These are phyloP conservation scores for Agriotes lineatus DNA, from an alignment of 2,888 invertebrate genomes.

Conservation along the genomic window DNA sequence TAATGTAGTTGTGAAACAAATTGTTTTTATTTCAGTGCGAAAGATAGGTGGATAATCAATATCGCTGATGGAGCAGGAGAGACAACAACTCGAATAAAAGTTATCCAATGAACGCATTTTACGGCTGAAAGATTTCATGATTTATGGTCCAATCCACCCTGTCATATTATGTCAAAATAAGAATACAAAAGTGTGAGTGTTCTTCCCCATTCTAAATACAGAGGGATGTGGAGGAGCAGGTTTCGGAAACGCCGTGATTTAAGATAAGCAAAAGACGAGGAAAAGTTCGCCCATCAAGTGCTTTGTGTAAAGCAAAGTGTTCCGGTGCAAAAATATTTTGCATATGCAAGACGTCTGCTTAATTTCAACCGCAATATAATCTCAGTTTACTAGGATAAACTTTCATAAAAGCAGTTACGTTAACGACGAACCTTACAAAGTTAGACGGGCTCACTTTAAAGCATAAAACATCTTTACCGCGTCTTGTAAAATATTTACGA, in stretches of 20 bases:
- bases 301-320: slow-evolving; percentile 8
- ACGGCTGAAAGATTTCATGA: neutral
- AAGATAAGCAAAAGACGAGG: slow-evolving; percentile 15
- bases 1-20: too few species aligned
- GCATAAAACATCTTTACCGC: slow-evolving; percentile 52
- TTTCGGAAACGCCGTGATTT: slow-evolving; percentile 13
- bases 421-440: slow-evolving; percentile 32
- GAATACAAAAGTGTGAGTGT: neutral
- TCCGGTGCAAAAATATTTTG: slow-evolving; percentile 31
- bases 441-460: slow-evolving; percentile 42
- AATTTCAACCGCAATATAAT: slow-evolving; percentile 35
- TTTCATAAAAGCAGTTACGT: slow-evolving; percentile 38
- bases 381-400: slow-evolving; percentile 36
- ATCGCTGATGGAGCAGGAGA: too few species aligned
- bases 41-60: too few species aligned
- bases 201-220: slow-evolving; percentile 2
- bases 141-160: neutral
- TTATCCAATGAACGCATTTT: neutral
- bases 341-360: slow-evolving; percentile 34
- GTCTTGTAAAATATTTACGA: slow-evolving; percentile 52
- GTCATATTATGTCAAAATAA: neutral
- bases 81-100: neutral
- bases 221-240: neutral
- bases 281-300: slow-evolving; percentile 17
- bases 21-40: too few species aligned